Evolutionary conservation across 1,140 invertebrate species (phyloP).

Genomic region (Coboldia fuscipes): DNA sequence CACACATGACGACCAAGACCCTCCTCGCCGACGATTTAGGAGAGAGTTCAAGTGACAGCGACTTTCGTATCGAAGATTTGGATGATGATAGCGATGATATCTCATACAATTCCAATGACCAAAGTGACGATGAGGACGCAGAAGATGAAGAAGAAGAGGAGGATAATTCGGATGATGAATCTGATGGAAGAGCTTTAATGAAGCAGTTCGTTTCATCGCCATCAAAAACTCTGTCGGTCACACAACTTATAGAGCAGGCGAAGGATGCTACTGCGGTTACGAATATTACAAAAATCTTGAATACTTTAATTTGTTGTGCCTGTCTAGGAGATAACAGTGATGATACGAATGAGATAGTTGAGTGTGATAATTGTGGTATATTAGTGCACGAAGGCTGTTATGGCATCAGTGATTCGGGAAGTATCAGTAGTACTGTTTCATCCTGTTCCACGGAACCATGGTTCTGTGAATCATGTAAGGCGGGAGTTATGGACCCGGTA

Average conservation of each 20-base stretch:
- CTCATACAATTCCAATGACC: constrained; percentile 27
- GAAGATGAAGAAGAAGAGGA: constrained; percentile 20
- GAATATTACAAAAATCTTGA: constrained; percentile 17
- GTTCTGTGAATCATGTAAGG: constrained; percentile 97
- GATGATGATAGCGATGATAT: constrained; percentile 51
- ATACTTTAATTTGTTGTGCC: constrained; percentile 66
- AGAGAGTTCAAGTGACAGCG: constrained; percentile 87
- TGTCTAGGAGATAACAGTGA: constrained; percentile 84
- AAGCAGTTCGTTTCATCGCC: constrained; percentile 9
- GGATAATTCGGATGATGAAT: constrained; percentile 20
- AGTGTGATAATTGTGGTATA: constrained; percentile 89
- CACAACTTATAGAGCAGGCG: constrained; percentile 7
- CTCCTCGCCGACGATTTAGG: constrained; percentile 38
- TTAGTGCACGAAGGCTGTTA: constrained; percentile 95
- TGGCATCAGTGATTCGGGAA: constrained; percentile 81
- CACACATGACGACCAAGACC: constrained; percentile 17
- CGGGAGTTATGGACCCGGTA: constrained; percentile 60
- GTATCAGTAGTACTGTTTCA: constrained; percentile 74
- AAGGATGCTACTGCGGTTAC: not conserved
- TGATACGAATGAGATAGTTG: constrained; percentile 87
- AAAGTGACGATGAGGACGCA: constrained; percentile 19
- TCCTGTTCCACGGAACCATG: constrained; percentile 88
- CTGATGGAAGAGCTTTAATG: constrained; percentile 15
- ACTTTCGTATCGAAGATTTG: constrained; percentile 81
- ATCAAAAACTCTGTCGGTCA: constrained; percentile 9